A percentile compares a stretch with the other conserved stretches of the same genome.
Conservation (phyloP, 1,140 invertebrate species). For the Drosophila watanabei region DNA sequence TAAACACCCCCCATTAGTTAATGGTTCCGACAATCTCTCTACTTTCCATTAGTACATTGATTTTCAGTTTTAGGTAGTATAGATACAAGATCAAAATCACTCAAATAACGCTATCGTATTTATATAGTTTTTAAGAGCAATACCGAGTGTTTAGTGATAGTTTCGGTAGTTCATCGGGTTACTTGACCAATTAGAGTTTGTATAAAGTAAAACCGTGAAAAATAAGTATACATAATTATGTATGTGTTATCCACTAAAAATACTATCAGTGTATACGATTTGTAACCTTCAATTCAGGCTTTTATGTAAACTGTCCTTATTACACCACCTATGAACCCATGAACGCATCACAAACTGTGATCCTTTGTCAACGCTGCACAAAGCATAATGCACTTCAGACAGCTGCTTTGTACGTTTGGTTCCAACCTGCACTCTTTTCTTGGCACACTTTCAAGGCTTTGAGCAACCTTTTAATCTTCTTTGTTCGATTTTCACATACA, state of each 20-base stretch:
- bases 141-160: no score
- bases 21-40: no score
- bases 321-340: background rate
- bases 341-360: background rate
- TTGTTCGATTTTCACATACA: slow-evolving; percentile 48
- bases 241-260: background rate
- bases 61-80: no score
- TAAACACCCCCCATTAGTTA: background rate
- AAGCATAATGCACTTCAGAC: background rate
- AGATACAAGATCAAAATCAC: no score
- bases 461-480: background rate
- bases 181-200: background rate
- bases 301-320: background rate
- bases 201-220: no score
- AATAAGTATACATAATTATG: background rate
- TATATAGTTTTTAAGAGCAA: no score
- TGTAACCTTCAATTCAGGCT: background rate
- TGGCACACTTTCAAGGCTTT: background rate
- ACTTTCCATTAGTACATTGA: no score
- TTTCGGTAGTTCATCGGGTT: background rate
- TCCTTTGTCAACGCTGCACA: background rate
- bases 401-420: background rate
- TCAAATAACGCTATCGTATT: no score
- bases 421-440: background rate
- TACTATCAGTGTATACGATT: background rate